Evolutionary conservation across 2,797 vertebrate species (phyloP).

Genomic region (Apogon hyalosoma): DNA sequence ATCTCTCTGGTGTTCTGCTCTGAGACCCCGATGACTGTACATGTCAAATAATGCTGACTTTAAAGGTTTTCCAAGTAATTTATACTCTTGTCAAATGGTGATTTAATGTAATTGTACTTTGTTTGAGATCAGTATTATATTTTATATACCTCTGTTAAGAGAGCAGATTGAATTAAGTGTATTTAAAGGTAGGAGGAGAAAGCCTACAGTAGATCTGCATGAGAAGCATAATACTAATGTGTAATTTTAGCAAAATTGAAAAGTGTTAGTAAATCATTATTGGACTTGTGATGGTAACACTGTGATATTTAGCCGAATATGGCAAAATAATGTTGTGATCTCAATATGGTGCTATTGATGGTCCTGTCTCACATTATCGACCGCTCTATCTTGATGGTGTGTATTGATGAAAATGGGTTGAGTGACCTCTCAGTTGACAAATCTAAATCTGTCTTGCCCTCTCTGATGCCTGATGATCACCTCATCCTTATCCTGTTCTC

Average conservation of each 20-base stretch:
- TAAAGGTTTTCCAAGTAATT: conserved; percentile 60
- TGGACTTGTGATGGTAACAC: conserved; percentile 80
- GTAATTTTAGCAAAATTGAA: conserved; percentile 67
- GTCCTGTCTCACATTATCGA: conserved; percentile 64
- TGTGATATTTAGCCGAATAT: conserved; percentile 76
- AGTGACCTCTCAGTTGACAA: conserved; percentile 62
- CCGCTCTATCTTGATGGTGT: conserved; percentile 71
- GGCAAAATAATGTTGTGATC: conserved; percentile 74
- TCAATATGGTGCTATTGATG: conserved; percentile 76
- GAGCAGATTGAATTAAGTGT: conserved; percentile 61
- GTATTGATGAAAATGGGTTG: conserved; percentile 69
- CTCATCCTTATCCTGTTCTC: conserved; percentile 61
- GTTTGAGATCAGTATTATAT: conserved; percentile 77
- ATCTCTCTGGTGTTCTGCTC: conserved; percentile 55
- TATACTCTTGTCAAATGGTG: conserved; percentile 75
- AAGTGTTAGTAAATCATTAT: conserved; percentile 74
- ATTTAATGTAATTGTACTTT: conserved; percentile 76
- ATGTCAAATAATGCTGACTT: conserved; percentile 66
- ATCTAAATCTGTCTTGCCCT: conserved; percentile 50
- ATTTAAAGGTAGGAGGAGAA: conserved; percentile 61
- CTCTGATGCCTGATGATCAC: conserved; percentile 57
- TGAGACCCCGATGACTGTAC: conserved; percentile 53
- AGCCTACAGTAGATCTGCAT: conserved; percentile 68
- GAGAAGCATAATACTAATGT: conserved; percentile 54
- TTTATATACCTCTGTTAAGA: conserved; percentile 58